Percentiles rank a stretch among this genome's conserved stretches.
phyloP scores from a whole-genome alignment of 2,797 vertebrate species.

The Denticeps clupeoides region DNA sequence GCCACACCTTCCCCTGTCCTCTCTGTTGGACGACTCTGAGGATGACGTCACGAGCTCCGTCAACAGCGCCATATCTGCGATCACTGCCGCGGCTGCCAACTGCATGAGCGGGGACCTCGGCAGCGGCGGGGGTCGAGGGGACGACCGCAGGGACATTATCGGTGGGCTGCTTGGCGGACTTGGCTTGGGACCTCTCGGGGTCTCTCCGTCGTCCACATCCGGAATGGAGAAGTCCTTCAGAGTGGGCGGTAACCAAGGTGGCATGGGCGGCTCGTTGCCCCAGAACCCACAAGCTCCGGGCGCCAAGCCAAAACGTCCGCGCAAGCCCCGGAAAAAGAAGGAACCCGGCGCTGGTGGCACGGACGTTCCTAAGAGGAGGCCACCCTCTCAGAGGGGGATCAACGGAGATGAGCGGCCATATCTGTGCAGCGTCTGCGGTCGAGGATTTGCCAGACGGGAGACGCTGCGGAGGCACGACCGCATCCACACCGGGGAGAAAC shows the following conservation, averaged over 20 bases:
- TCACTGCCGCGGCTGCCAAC: constrained; percentile 57
- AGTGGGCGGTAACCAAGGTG: constrained; percentile 50
- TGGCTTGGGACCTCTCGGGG: constrained; percentile 61
- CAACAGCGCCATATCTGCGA: constrained; percentile 70
- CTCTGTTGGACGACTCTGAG: constrained; percentile 70
- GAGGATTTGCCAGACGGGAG: constrained; percentile 82
- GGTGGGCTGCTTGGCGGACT: constrained; percentile 70
- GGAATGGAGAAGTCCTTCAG: constrained; percentile 64
- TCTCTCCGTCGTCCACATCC: constrained; percentile 60
- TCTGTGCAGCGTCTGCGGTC: constrained; percentile 76
- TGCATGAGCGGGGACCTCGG: constrained; percentile 39
- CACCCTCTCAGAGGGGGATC: constrained; percentile 56
- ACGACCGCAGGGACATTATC: constrained; percentile 72
- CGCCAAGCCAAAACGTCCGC: constrained; percentile 61
- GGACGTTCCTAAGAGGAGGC: constrained; percentile 59
- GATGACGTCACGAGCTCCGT: constrained; percentile 74
- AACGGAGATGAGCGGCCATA: constrained; percentile 62
- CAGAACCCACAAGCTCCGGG: constrained; percentile 52
- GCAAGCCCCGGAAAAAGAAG: constrained; percentile 67
- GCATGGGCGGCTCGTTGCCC: constrained; percentile 33
- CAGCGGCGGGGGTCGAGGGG: constrained; percentile 58
- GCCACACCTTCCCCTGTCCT: constrained; percentile 69
- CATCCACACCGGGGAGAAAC: constrained; percentile 89
- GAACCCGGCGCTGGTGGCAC: constrained; percentile 37
- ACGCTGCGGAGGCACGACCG: constrained; percentile 82